Percentiles rank a stretch among this genome's conserved stretches.
Evolutionary conservation across 1,140 invertebrate species (phyloP).

Genomic region (Conus betulinus): DNA sequence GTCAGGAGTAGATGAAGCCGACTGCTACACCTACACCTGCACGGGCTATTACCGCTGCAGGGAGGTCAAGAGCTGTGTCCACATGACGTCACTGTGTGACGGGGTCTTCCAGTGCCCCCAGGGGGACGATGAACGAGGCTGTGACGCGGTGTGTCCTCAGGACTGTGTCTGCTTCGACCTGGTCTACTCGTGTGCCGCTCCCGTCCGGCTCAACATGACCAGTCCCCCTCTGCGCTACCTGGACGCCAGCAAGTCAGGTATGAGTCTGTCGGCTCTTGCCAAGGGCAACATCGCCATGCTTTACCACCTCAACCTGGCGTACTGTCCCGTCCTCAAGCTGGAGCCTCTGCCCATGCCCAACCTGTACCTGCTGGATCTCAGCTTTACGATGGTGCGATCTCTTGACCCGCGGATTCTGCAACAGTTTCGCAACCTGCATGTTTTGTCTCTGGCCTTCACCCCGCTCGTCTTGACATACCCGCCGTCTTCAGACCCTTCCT

Average conservation of each 20-base stretch:
- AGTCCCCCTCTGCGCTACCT: no score
- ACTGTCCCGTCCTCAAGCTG: background rate
- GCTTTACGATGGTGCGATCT: background rate
- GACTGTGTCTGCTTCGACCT: background rate
- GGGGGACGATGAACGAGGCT: constrained; percentile 13
- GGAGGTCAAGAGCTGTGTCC: constrained; percentile 22
- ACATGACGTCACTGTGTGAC: constrained; percentile 28
- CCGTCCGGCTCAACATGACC: background rate
- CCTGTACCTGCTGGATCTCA: background rate
- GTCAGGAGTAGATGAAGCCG: background rate
- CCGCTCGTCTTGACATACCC: constrained; percentile 2
- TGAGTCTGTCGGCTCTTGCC: background rate
- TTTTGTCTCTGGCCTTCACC: background rate
- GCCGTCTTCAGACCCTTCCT: background rate
- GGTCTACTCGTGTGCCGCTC: background rate
- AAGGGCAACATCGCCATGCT: background rate
- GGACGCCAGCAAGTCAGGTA: no score
- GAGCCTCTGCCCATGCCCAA: background rate
- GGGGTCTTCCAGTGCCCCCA: constrained; percentile 21
- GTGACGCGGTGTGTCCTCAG: background rate
- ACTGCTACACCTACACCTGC: background rate
- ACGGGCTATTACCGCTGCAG: constrained; percentile 35
- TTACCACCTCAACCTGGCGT: background rate
- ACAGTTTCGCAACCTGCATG: background rate
- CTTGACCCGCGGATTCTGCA: background rate